Base-by-base conservation (phyloP, 2,888 invertebrate genomes). In the Brachyptera putata region DNA sequence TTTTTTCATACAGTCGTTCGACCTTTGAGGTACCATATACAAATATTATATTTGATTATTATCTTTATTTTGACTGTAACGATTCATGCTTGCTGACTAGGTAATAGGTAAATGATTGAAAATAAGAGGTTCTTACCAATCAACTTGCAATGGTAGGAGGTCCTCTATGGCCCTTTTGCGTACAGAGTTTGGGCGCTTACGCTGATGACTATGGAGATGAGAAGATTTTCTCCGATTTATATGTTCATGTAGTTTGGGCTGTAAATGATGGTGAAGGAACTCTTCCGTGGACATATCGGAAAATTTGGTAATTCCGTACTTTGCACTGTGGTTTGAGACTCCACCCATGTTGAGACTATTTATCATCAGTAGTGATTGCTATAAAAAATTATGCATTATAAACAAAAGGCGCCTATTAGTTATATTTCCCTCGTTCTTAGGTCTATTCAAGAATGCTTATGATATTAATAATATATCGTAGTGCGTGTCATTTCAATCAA, bases 241-340 rank as follows among this genome's bases (percentile, higher is more conserved):
- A 49, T 64, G 63, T 36, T 63, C 65, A 53, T 66, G 56, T 26
- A 75, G 67, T 61, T 72, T 68, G 48, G 72, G 68, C 63, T 72
- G 66, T 58, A 80, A 68, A 62, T 81, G 79, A 16, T 76, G 67
- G 1, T 77, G 75, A 68, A 72, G 73, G 68, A 84, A 86, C 70
- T 86, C 85, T 5, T 77, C 73, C 65, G 78, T 77, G 4, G 83
- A 83, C 73, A 86, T 75, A 67, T 86, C 85, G 3, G 85, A 81
- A 63, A 82, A 80, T 57, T 76, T 76, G 1, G 83, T 86, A 0
- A 84, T 68, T 1, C 85, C 85, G 72, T 80, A 85, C 22, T 72
- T 70, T 0, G 84, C 84, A 68, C 75, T 70, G 16, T 76, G 76
- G 7, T 76, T 74, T 9, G 77, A 76, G 64, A 70, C 64, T 24